phyloP scores from a whole-genome alignment of 64 coral and sea anemone genomes.

The Actinia equina region DNA sequence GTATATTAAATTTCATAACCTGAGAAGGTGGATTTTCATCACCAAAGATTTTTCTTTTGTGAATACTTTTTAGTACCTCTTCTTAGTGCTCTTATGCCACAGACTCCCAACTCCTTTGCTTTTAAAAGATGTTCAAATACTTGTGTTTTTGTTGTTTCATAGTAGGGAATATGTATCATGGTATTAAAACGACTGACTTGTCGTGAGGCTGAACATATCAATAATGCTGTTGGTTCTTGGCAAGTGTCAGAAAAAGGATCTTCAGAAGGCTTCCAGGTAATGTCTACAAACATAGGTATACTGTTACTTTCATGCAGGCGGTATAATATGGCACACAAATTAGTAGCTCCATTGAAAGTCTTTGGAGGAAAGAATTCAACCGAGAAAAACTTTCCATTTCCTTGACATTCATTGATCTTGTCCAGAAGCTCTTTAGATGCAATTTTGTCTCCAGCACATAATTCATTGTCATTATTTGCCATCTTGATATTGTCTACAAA shows the following conservation, averaged over 20 bases:
- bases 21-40: no score
- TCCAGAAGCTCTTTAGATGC: conserved; percentile 2
- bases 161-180: conserved; percentile 88
- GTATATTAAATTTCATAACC: no score
- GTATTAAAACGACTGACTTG: conserved; percentile 75
- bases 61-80: conserved; percentile 45
- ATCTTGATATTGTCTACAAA: no score
- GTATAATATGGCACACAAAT: conserved; percentile 71
- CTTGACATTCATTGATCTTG: conserved; percentile 62
- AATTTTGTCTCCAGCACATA: background rate
- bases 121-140: conserved; percentile 64
- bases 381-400: conserved; percentile 86
- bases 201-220: conserved; percentile 67
- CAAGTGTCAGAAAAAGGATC: conserved; percentile 44
- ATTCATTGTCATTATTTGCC: background rate
- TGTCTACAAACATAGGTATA: conserved; percentile 80
- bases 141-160: conserved; percentile 59
- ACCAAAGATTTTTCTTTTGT: no score
- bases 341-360: conserved; percentile 90
- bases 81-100: conserved; percentile 71
- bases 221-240: conserved; percentile 74
- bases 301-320: conserved; percentile 59
- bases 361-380: conserved; percentile 94
- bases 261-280: conserved; percentile 79
- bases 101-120: conserved; percentile 81